Conservation (phyloP, 2,888 invertebrate genomes). For the Baccha elongata region DNA sequence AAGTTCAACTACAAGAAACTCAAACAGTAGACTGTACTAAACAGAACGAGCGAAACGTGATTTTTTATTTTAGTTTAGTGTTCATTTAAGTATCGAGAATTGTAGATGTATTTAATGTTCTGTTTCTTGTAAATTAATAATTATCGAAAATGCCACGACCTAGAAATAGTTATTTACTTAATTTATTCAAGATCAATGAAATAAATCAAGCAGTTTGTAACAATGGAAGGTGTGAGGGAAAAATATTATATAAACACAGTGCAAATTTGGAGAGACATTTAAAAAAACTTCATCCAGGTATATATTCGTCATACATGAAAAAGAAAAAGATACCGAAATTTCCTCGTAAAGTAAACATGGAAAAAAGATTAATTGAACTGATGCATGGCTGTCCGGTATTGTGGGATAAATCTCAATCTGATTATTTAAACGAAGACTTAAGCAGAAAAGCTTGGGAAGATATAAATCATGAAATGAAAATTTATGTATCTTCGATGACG, state of each 20-base stretch:
- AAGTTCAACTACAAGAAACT: too few relatives aligned
- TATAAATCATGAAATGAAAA: not conserved
- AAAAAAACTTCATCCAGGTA: not conserved
- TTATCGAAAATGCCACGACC: constrained; percentile 8
- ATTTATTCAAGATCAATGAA: not conserved
- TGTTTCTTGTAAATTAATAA: not conserved
- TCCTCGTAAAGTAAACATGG: not conserved
- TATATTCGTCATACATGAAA: not conserved
- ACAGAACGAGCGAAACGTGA: not conserved
- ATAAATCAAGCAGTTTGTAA: constrained; percentile 5
- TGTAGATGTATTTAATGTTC: not conserved
- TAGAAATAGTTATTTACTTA: not conserved
- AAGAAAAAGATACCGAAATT: not conserved
- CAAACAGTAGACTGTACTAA: not conserved
- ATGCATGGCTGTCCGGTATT: not conserved
- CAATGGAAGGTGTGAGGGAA: constrained; percentile 6
- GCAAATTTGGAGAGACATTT: constrained; percentile 13
- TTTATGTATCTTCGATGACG: not conserved
- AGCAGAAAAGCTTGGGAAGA: not conserved
- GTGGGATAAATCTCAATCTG: not conserved
- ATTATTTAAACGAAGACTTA: not conserved
- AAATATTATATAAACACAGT: constrained; percentile 11
- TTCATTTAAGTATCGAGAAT: not conserved
- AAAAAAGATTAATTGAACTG: constrained; percentile 7
- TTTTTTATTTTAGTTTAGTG: constrained; percentile 4